These are phyloP conservation scores for Venustoraphidia nigricollis DNA, from an alignment of 2,888 invertebrate species.

Conservation along the genomic window DNA sequence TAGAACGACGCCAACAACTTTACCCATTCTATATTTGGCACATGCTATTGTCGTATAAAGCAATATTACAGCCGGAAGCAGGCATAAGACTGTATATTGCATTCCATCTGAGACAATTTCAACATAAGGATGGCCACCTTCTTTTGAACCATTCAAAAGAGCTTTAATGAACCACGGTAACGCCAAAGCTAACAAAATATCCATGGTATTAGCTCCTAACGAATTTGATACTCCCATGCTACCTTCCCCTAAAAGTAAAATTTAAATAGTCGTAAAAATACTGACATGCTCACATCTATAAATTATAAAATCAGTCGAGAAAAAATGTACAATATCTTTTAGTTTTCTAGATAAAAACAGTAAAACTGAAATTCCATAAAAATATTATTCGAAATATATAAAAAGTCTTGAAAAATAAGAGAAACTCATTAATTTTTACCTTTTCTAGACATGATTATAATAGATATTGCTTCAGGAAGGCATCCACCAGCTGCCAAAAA, in stretches of 20 bases:
- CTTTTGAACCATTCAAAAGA: conserved; percentile 30
- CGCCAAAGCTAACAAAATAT: conserved; percentile 68
- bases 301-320: no score
- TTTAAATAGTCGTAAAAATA: background rate
- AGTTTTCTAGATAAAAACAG: background rate
- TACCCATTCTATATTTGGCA: conserved; percentile 57
- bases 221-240: conserved; percentile 81
- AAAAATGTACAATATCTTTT: no score
- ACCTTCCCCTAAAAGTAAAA: conserved; percentile 47
- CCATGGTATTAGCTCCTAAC: conserved; percentile 71
- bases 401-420: conserved; percentile 2
- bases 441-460: conserved; percentile 70
- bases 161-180: conserved; percentile 74
- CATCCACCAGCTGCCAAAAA: conserved; percentile 83
- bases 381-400: background rate
- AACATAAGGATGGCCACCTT: conserved; percentile 29
- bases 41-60: conserved; percentile 51
- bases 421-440: conserved; percentile 35
- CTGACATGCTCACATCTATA: no score
- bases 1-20: conserved; percentile 49
- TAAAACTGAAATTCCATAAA: background rate
- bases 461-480: conserved; percentile 70
- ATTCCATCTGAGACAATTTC: conserved; percentile 64
- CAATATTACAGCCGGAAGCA: conserved; percentile 55
- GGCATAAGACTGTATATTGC: conserved; percentile 64